Percentiles rank a stretch among this genome's conserved stretches.
Evolutionary conservation across 1,140 invertebrate species (phyloP).

Genomic region (Macrotrachela quadricornifera): DNA sequence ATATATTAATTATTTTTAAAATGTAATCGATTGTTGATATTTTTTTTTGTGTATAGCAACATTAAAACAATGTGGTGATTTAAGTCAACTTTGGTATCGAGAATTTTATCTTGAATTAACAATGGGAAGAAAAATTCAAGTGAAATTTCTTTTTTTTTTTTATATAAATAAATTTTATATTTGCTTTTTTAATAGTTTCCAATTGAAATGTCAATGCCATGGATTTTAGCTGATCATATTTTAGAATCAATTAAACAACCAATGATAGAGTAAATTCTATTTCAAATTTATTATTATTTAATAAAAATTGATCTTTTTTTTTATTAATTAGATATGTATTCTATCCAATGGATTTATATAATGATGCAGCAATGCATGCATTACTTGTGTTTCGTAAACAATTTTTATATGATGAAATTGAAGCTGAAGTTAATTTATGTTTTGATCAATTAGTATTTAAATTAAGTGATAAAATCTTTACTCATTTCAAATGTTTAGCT

Average conservation of each 20-base stretch:
- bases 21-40: not conserved
- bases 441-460: constrained; percentile 99
- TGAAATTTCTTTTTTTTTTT: constrained; percentile 28
- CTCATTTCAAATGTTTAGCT: constrained; percentile 89
- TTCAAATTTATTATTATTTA: not conserved
- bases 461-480: constrained; percentile 87
- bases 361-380: constrained; percentile 89
- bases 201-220: constrained; percentile 99
- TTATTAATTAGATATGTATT: constrained; percentile 53
- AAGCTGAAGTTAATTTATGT: constrained; percentile 93
- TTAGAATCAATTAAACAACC: constrained; percentile 85
- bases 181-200: constrained; percentile 53
- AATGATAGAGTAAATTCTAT: constrained; percentile 75
- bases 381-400: constrained; percentile 89
- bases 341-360: constrained; percentile 93
- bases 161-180: constrained; percentile 9
- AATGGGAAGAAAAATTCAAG: constrained; percentile 90
- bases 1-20: not conserved
- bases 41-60: constrained; percentile 44
- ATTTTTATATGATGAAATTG: constrained; percentile 94
- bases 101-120: constrained; percentile 99
- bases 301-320: too few species aligned
- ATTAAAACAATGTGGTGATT: constrained; percentile 76
- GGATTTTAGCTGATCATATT: constrained; percentile 96
- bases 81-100: constrained; percentile 93